A percentile compares a stretch with the other conserved stretches of the same genome.
These are phyloP conservation scores for Sipha flava DNA, from an alignment of 1,140 invertebrate genomes.

Conservation along the genomic window DNA sequence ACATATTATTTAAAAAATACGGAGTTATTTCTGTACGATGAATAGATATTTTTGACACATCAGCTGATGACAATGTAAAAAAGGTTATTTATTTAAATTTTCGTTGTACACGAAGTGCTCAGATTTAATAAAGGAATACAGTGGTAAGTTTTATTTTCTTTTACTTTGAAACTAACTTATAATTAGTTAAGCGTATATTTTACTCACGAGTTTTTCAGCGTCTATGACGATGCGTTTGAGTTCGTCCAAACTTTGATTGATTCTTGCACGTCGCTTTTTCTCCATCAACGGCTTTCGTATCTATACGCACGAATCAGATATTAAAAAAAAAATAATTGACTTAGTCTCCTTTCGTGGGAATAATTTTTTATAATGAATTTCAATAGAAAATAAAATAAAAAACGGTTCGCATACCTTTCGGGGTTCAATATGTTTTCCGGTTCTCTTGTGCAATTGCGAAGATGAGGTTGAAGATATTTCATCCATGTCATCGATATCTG, in stretches of 20 bases:
- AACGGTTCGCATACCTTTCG: background rate
- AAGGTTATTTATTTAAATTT: no score
- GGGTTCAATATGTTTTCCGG: background rate
- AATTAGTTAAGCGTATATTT: background rate
- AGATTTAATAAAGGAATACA: no score
- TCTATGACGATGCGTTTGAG: constrained; percentile 55
- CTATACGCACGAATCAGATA: constrained; percentile 40
- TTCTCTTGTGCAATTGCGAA: background rate
- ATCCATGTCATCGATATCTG: background rate
- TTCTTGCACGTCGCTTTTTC: constrained; percentile 56
- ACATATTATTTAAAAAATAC: no score
- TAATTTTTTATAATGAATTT: no score
- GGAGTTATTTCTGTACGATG: no score
- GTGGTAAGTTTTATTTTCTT: no score
- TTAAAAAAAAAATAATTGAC: background rate
- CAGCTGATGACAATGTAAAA: no score
- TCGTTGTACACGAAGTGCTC: no score
- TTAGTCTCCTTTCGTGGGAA: no score
- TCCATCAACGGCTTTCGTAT: constrained; percentile 63
- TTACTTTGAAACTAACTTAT: background rate
- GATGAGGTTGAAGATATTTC: background rate
- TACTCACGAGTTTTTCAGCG: constrained; percentile 40
- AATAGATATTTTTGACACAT: no score
- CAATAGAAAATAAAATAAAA: background rate
- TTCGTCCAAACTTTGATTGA: constrained; percentile 56